phyloP scores from a whole-genome alignment of 2,113 vertebrate species.

The Carassius auratus region DNA sequence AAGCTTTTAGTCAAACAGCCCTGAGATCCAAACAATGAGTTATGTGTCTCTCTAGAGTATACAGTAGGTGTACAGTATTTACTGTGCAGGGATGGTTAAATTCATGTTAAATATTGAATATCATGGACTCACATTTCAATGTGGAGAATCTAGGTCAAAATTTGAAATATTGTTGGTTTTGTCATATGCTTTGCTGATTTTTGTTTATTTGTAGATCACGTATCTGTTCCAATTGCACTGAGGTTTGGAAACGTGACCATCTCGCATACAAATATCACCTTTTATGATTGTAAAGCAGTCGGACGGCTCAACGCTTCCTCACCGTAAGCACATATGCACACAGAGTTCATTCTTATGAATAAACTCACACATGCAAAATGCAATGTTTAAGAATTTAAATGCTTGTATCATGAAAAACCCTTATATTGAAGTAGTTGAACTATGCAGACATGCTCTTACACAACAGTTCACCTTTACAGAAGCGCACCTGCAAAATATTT shows the following conservation, averaged over 20 bases:
- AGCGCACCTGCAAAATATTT: background rate
- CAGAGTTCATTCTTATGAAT: background rate
- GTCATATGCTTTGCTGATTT: too few species aligned
- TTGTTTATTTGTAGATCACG: slow-evolving; percentile 74
- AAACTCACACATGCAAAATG: too few species aligned
- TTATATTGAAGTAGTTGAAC: background rate
- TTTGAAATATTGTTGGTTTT: too few species aligned
- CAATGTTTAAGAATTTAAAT: too few species aligned
- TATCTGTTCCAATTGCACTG: slow-evolving; percentile 77
- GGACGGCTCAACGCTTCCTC: slow-evolving; percentile 75
- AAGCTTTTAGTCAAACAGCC: background rate
- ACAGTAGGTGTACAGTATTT: background rate
- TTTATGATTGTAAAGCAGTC: slow-evolving; percentile 84
- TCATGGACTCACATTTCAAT: background rate
- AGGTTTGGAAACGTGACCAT: slow-evolving; percentile 81
- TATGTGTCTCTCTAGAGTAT: too few species aligned
- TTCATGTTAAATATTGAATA: slow-evolving; percentile 27
- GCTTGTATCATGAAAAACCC: too few species aligned
- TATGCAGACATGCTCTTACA: background rate
- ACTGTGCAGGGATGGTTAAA: background rate
- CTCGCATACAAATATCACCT: slow-evolving; percentile 77
- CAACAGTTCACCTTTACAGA: background rate
- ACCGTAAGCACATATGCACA: slow-evolving; percentile 76
- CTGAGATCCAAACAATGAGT: background rate
- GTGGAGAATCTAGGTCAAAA: background rate